Percentiles rank a stretch among this genome's conserved stretches.
These are phyloP conservation scores for Cryptotis parvus DNA, from an alignment of 2,113 vertebrate species.

Conservation along the genomic window DNA sequence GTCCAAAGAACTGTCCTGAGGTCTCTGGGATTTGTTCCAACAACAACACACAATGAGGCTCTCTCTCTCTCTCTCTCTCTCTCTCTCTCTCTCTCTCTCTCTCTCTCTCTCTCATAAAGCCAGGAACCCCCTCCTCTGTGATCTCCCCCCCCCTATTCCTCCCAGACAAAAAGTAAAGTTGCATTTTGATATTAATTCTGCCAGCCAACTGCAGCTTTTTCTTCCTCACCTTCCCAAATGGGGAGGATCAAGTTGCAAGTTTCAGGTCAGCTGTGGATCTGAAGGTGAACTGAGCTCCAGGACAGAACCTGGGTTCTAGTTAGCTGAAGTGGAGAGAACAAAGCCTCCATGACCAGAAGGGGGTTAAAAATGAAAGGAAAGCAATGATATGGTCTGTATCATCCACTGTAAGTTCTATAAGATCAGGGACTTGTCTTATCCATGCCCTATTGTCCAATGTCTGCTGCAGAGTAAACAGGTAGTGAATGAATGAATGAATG, in stretches of 20 bases:
- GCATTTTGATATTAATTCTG: slow-evolving; percentile 55
- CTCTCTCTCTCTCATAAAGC: slow-evolving; percentile 61
- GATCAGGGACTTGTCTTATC: background rate
- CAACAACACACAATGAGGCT: slow-evolving; percentile 78
- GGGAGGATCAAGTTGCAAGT: slow-evolving; percentile 24
- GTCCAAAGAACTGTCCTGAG: slow-evolving; percentile 60
- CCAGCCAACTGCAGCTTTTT: background rate
- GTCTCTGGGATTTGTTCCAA: slow-evolving; percentile 78
- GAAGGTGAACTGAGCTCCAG: background rate
- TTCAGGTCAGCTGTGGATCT: background rate
- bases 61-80: slow-evolving; percentile 73
- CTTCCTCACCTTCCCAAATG: background rate
- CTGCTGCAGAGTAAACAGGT: background rate
- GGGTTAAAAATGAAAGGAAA: slow-evolving; percentile 2
- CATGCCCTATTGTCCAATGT: background rate
- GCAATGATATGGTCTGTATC: background rate
- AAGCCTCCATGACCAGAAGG: background rate
- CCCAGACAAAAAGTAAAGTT: slow-evolving; percentile 63
- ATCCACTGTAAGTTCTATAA: background rate
- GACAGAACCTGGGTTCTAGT: background rate
- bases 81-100: too few relatives aligned
- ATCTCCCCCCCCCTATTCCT: slow-evolving; percentile 10
- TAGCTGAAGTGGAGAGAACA: background rate
- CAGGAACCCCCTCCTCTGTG: slow-evolving; percentile 61
- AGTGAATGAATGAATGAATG: background rate